Evolutionary conservation across 1,140 invertebrate species (phyloP).

Genomic region (Conopomorpha cramerella): DNA sequence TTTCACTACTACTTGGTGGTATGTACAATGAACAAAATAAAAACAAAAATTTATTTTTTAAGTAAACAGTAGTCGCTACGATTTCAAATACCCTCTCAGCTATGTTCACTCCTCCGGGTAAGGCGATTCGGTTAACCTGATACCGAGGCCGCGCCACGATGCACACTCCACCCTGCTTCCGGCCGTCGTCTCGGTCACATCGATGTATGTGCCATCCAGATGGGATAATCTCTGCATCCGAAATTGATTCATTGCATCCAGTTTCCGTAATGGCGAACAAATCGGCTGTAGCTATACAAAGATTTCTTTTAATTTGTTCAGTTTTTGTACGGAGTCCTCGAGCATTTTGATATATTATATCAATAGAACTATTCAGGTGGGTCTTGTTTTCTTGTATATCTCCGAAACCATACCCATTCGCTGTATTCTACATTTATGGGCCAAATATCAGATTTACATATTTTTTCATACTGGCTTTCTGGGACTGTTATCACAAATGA

Average conservation of each 20-base stretch:
- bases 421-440: constrained; percentile 9
- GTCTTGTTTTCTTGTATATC: constrained; percentile 2
- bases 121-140: constrained; percentile 4
- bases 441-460: constrained; percentile 8
- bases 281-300: constrained; percentile 5
- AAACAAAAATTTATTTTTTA: constrained; percentile 7
- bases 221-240: constrained; percentile 10
- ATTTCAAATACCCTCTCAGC: constrained; percentile 7
- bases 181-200: constrained; percentile 12
- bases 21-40: constrained; percentile 10
- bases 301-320: constrained; percentile 3
- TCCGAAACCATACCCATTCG: constrained; percentile 14
- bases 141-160: constrained; percentile 10
- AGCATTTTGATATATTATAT: constrained; percentile 9
- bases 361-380: constrained; percentile 2
- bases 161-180: too few species aligned
- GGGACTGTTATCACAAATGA: constrained; percentile 11
- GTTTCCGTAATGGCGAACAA: constrained; percentile 11
- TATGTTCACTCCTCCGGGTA: constrained; percentile 3
- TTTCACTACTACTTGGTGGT: constrained; percentile 7
- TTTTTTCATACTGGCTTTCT: constrained; percentile 7
- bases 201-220: constrained; percentile 10
- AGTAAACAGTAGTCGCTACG: constrained; percentile 7
- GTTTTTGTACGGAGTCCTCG: constrained; percentile 8
- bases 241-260: too few species aligned